Conservation (phyloP, 2,113 vertebrate species). For the Heloderma charlesbogerti region DNA sequence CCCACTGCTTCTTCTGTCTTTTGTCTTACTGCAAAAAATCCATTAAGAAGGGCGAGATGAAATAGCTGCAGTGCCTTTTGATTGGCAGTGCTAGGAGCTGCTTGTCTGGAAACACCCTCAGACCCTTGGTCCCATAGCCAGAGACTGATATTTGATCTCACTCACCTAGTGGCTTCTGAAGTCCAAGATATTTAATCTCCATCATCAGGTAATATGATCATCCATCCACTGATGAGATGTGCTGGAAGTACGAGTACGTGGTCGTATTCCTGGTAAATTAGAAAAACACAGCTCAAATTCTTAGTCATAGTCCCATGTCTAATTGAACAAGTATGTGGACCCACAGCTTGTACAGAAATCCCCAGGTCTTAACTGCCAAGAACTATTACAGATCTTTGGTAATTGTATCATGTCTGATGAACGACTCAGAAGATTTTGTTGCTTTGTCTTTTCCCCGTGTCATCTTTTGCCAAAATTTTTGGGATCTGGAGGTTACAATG, state of each 20-base stretch:
- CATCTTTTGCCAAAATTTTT: slow-evolving; percentile 26
- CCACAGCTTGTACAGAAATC: slow-evolving; percentile 41
- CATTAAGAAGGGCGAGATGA: no score
- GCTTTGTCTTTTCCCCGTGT: neutral
- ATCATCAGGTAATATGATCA: neutral
- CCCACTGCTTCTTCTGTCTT: no score
- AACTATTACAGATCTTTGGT: slow-evolving; percentile 24
- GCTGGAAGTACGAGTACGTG: neutral
- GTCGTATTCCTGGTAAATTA: neutral
- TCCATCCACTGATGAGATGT: neutral
- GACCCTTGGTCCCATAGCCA: neutral
- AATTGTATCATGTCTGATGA: slow-evolving; percentile 6
- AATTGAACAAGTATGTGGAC: slow-evolving; percentile 49
- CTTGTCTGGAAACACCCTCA: no score
- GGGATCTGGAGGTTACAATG: neutral
- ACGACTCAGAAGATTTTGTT: slow-evolving; percentile 46
- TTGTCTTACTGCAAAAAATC: no score
- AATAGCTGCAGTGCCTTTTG: no score
- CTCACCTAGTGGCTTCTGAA: neutral
- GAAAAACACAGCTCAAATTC: slow-evolving; percentile 2
- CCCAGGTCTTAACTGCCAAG: neutral
- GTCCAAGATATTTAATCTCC: neutral
- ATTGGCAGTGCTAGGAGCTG: no score
- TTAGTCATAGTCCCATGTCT: slow-evolving; percentile 47
- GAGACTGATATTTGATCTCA: neutral